Conservation (phyloP, 2,888 invertebrate species). For the Polydrusus cervinus region DNA sequence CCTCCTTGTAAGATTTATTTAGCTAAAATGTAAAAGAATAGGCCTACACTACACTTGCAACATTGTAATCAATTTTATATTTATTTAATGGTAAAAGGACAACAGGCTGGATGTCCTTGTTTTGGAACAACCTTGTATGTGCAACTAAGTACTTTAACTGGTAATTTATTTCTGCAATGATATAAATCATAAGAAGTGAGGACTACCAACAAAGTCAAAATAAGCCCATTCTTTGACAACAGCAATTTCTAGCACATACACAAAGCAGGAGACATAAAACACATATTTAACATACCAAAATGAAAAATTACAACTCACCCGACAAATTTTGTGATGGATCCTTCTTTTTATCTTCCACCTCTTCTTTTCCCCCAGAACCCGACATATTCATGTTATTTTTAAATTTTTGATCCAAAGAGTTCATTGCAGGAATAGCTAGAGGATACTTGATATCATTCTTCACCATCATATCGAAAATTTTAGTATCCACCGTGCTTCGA, state of each 20-base stretch:
- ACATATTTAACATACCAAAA: constrained; percentile 42
- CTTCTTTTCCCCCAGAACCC: constrained; percentile 50
- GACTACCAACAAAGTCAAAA: no score
- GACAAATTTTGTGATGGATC: constrained; percentile 63
- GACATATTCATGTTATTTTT: constrained; percentile 64
- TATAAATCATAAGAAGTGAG: no score
- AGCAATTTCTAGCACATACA: constrained; percentile 1
- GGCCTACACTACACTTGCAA: background rate
- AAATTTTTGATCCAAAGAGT: constrained; percentile 66
- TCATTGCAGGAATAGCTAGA: constrained; percentile 65
- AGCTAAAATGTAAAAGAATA: constrained; percentile 1
- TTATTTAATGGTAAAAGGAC: no score
- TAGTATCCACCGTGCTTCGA: constrained; percentile 64
- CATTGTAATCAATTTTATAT: no score
- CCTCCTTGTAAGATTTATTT: background rate
- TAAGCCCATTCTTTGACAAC: background rate
- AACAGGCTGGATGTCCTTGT: background rate
- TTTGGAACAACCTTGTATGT: no score
- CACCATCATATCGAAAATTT: constrained; percentile 66
- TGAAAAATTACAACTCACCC: constrained; percentile 41
- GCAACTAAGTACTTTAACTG: no score
- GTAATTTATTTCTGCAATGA: no score
- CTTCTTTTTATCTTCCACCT: constrained; percentile 63
- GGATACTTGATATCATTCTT: constrained; percentile 67
- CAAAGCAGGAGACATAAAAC: constrained; percentile 24